Conservation (phyloP, 2,888 invertebrate genomes). For the Plagiodera versicolora region DNA sequence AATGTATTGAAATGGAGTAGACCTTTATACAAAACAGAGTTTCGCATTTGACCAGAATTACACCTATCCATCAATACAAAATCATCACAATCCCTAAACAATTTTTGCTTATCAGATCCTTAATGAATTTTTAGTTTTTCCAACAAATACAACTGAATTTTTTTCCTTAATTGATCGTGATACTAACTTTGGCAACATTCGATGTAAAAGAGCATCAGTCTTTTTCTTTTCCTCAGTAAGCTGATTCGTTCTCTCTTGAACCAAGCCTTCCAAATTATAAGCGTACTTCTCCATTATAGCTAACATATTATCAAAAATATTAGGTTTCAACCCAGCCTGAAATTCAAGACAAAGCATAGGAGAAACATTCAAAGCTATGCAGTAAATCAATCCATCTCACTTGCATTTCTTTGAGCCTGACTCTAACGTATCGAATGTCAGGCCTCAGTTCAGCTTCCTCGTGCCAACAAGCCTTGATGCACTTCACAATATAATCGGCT, state of each 20-base stretch:
- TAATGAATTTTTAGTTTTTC: too few species aligned
- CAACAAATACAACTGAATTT: too few species aligned
- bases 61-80: too few species aligned
- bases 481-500: conserved; percentile 73
- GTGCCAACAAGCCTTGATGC: conserved; percentile 79
- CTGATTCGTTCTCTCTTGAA: conserved; percentile 80
- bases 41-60: too few species aligned
- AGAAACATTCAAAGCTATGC: too few species aligned
- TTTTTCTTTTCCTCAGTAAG: conserved; percentile 81
- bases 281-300: conserved; percentile 91
- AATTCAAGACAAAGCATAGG: too few species aligned
- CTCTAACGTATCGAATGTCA: conserved; percentile 74
- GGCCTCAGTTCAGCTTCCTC: conserved; percentile 78
- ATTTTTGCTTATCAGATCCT: too few species aligned
- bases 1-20: too few species aligned
- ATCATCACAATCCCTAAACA: too few species aligned
- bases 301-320: conserved; percentile 88
- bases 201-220: conserved; percentile 78
- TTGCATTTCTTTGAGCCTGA: conserved; percentile 80
- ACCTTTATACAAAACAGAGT: too few species aligned
- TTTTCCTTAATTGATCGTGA: too few species aligned
- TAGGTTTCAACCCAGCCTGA: conserved; percentile 71
- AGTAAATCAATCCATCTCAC: too few species aligned
- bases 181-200: conserved; percentile 80
- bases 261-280: conserved; percentile 79